Percentiles rank a stretch among this genome's conserved stretches.
Evolutionary conservation across 1,140 invertebrate species (phyloP).

Genomic region (Drepana arcuata): DNA sequence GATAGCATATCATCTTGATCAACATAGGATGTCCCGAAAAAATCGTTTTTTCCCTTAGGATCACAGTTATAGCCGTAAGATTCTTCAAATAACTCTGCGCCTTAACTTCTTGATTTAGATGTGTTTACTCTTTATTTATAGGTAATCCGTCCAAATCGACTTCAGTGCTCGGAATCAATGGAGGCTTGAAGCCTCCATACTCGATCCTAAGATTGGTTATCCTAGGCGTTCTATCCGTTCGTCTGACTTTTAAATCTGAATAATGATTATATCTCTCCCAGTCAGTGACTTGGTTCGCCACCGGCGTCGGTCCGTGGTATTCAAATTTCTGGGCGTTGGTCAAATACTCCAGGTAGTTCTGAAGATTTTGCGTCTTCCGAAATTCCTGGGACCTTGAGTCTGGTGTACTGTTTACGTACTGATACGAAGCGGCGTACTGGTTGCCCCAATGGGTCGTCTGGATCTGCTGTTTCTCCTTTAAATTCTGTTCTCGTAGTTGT

Average conservation of each 20-base stretch:
- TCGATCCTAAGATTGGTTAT: conserved; percentile 78
- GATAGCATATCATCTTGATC: no score
- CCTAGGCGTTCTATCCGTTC: conserved; percentile 73
- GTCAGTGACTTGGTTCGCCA: conserved; percentile 24
- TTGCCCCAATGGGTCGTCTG: conserved; percentile 44
- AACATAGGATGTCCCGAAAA: no score
- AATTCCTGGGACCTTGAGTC: neutral
- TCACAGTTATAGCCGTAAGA: no score
- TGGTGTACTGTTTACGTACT: conserved; percentile 31
- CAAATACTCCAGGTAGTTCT: no score
- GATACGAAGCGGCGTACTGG: conserved; percentile 42
- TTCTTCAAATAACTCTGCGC: no score
- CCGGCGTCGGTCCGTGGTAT: conserved; percentile 44
- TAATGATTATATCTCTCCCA: conserved; percentile 43
- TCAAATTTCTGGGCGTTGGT: conserved; percentile 7
- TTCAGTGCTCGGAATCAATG: conserved; percentile 84
- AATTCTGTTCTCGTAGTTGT: no score
- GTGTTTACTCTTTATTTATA: conserved; percentile 48
- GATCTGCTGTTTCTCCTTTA: conserved; percentile 25
- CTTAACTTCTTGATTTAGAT: no score
- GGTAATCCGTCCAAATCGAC: conserved; percentile 80
- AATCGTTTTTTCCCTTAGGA: no score
- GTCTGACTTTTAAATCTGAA: conserved; percentile 36
- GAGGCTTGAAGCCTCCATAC: conserved; percentile 86
- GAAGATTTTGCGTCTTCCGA: conserved; percentile 1